phyloP scores from a whole-genome alignment of 2,113 vertebrate genomes.

The Heterotilapia buettikoferi region DNA sequence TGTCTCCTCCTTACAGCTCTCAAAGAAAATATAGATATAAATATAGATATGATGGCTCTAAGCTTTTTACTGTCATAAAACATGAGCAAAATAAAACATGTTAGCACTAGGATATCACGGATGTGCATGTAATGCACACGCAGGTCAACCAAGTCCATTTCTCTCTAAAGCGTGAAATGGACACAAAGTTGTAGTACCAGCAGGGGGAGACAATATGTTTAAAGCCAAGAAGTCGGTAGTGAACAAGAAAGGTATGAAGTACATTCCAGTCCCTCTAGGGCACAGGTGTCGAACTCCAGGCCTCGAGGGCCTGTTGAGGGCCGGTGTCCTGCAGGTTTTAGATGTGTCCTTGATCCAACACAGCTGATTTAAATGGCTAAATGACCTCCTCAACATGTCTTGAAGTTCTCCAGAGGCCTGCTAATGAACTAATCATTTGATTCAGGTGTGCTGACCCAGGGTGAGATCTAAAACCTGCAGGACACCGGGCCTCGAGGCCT shows the following conservation, averaged over 20 bases:
- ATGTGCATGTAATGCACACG: not conserved
- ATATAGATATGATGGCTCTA: not conserved
- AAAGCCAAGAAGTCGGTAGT: not conserved
- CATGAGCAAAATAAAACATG: not conserved
- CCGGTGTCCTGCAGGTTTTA: not conserved
- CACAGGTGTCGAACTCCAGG: not conserved
- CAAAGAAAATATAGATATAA: conserved; percentile 1
- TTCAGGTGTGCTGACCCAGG: not conserved
- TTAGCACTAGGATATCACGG: not conserved
- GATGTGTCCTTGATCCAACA: not conserved
- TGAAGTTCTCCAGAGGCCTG: not conserved
- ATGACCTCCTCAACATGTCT: not conserved
- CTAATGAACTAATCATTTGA: not conserved
- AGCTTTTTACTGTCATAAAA: conserved; percentile 2
- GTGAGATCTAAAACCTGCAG: not conserved
- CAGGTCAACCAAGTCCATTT: not conserved
- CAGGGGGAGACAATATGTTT: not conserved
- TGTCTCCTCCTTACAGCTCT: not conserved
- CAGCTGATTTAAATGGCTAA: not conserved
- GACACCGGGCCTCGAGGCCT: not conserved
- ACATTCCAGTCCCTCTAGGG: not conserved
- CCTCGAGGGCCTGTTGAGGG: rapidly evolving
- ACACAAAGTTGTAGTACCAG: not conserved
- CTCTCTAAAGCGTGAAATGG: not conserved
- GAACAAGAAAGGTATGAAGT: not conserved